phyloP scores from a whole-genome alignment of 2,888 invertebrate genomes.

The Cephus rjabovi region DNA sequence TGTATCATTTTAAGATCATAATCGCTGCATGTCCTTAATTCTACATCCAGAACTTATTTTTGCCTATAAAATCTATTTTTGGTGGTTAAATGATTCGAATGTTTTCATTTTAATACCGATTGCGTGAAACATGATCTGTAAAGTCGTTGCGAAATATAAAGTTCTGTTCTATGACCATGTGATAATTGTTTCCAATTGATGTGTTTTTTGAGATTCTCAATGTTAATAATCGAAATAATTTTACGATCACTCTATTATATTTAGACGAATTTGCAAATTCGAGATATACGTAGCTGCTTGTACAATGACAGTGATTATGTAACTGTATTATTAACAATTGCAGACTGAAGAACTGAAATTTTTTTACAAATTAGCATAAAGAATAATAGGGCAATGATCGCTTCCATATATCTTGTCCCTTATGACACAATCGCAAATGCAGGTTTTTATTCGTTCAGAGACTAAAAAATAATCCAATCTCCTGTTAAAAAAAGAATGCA shows the following conservation, averaged over 20 bases:
- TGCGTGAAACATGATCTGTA: background rate
- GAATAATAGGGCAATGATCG: constrained; percentile 94
- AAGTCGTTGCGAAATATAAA: background rate
- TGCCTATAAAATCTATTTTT: background rate
- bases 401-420: constrained; percentile 87
- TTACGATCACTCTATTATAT: background rate
- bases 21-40: background rate
- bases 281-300: background rate
- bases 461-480: constrained; percentile 95
- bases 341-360: background rate
- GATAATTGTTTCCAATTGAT: background rate
- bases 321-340: background rate
- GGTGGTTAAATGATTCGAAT: background rate
- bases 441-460: constrained; percentile 81
- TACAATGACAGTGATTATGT: background rate
- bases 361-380: constrained; percentile 74
- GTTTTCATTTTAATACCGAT: background rate
- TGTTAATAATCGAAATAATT: background rate
- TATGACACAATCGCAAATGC: constrained; percentile 88
- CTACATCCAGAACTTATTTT: background rate
- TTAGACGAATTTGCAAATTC: background rate
- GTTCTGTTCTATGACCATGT: background rate
- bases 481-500: constrained; percentile 69
- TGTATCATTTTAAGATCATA: background rate
- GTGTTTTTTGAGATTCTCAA: background rate